Percentiles rank a stretch among this genome's conserved stretches.
Conservation (phyloP, 2,797 vertebrate genomes). For the Stomatorhinus walkeri region DNA sequence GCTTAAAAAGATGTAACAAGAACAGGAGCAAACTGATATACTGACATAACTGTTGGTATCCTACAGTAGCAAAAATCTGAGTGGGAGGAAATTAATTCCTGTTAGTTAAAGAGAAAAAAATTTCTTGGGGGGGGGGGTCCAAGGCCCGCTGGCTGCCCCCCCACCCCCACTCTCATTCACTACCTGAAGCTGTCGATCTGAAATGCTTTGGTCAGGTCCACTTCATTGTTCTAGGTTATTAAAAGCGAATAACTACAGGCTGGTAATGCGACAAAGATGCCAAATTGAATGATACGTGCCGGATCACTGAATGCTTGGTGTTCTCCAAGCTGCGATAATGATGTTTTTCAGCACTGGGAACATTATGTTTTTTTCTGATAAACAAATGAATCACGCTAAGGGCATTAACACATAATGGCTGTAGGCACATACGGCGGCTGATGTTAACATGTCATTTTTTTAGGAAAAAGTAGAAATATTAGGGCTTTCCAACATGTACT, state of each 20-base stretch:
- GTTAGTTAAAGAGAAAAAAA: not conserved
- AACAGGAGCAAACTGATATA: constrained; percentile 1
- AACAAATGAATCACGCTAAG: not conserved
- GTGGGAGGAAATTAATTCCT: not conserved
- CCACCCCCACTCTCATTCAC: not conserved
- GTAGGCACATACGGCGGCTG: not conserved
- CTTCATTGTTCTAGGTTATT: not conserved
- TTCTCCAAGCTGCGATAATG: constrained; percentile 3
- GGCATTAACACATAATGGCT: constrained; percentile 5
- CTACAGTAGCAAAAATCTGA: not conserved
- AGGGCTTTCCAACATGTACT: not conserved
- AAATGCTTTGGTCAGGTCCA: not conserved
- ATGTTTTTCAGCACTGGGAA: constrained; percentile 1
- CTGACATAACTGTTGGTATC: not conserved
- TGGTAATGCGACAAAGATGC: not conserved
- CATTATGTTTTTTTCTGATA: not conserved
- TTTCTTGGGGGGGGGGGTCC: not conserved
- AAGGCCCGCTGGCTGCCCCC: not conserved
- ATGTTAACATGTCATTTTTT: not conserved
- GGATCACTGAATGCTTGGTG: not conserved
- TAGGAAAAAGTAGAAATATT: not conserved
- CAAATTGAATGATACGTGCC: not conserved
- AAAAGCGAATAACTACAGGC: not conserved
- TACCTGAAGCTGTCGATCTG: not conserved
- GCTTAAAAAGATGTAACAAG: not conserved